These are phyloP conservation scores for Pelagia noctiluca DNA, from an alignment of 30 jellyfish, hydroid and myxozoan species.

Conservation along the genomic window DNA sequence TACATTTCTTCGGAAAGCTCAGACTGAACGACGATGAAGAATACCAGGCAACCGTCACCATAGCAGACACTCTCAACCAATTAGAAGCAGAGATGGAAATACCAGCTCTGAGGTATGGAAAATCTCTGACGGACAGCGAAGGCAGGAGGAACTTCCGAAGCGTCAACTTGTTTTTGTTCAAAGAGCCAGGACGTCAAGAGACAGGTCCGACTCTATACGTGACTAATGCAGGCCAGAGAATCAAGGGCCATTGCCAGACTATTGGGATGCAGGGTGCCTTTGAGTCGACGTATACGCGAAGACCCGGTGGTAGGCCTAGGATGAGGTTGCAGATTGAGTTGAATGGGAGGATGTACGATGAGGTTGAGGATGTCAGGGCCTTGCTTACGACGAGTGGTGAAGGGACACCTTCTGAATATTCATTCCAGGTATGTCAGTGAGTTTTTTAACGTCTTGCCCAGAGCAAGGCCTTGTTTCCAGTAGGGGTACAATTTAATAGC, in stretches of 20 bases:
- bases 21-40: constrained; percentile 18
- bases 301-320: background rate
- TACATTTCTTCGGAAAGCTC: constrained; percentile 48
- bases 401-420: constrained; percentile 19
- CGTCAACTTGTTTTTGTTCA: constrained; percentile 46
- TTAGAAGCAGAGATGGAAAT: constrained; percentile 15
- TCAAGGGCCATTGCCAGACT: constrained; percentile 34
- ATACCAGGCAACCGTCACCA: constrained; percentile 14
- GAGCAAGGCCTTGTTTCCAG: background rate
- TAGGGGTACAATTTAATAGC: background rate
- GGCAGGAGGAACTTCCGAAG: constrained; percentile 24
- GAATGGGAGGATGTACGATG: constrained; percentile 37
- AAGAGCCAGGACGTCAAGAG: constrained; percentile 22
- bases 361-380: constrained; percentile 35
- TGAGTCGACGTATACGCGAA: background rate
- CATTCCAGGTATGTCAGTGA: constrained; percentile 8
- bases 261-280: constrained; percentile 42
- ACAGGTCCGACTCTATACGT: constrained; percentile 26
- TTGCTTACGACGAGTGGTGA: constrained; percentile 31
- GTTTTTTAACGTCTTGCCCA: background rate
- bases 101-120: constrained; percentile 36
- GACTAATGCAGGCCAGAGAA: background rate
- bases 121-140: background rate
- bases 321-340: constrained; percentile 17
- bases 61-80: constrained; percentile 16